Evolutionary conservation across 37 sponge, comb jelly and placozoan species (phyloP), one percentile per base, ranked within the genome.

Genomic region (Ephydatia muelleri): DNA sequence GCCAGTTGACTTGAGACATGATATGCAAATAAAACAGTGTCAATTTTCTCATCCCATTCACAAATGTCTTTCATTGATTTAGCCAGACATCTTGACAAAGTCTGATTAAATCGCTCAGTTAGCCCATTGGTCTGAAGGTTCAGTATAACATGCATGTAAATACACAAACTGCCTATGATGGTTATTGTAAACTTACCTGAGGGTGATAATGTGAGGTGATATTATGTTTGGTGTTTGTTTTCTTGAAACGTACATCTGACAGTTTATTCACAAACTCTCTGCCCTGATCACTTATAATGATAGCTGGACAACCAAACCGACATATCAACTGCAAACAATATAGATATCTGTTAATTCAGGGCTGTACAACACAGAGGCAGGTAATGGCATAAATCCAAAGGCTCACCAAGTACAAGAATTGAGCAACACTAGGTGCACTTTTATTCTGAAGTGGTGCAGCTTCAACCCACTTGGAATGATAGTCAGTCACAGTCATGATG

Each of bases 211-310:
- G 75, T 85, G 5, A 72, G 49, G 37, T 43, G n/a, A n/a, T n/a
- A n/a, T n/a, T n/a, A n/a, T n/a, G 47, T 33, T 85, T 83, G 84
- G 38, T 28, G 34, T 71, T 38, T 25, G 75, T 83, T 49, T 83
- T 83, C 39, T 39, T 64, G 67, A 83, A 83, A 23, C 73, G 47
- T 12, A 21, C 25, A 40, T 43, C 19, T 31, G 48, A 74, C 26
- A 83, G 35, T 73, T 73, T 74, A 43, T 83, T 83, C 28, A 83
- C 84, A 73, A 83, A 83, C 28, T 83, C 76, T 68, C 84, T 72
- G 34, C 84, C 84, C 65, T 83, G 84, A 47, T 83, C 75, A 43
- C 14, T 49, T 72, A 83, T 83, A 26, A 83, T 27, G 30, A 75
- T 34, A 16, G 43, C n/a, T 25, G 84, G 38, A 38, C 76, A 73